These are phyloP conservation scores for Liopterus haemorrhoidalis DNA, from an alignment of 2,888 invertebrate species.

Conservation along the genomic window DNA sequence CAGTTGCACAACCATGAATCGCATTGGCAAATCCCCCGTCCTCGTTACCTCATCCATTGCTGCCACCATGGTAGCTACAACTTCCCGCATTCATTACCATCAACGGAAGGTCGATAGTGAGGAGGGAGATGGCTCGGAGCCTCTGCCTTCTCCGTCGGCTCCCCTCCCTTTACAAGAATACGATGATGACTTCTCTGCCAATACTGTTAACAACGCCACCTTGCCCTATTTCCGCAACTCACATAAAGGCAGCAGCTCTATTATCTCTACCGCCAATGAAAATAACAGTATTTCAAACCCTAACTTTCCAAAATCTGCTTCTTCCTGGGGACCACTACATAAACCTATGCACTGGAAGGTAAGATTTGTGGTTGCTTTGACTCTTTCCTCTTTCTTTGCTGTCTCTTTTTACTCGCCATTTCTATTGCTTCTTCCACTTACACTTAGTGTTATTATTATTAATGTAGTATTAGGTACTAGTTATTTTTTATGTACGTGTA, in stretches of 20 bases:
- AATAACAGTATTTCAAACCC: conserved; percentile 44
- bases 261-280: conserved; percentile 33
- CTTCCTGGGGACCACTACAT: conserved; percentile 59
- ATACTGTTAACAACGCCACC: conserved; percentile 45
- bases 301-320: conserved; percentile 57
- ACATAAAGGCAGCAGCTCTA: conserved; percentile 38
- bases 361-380: conserved; percentile 37
- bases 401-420: too few species aligned
- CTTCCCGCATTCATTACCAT: conserved; percentile 38
- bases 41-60: conserved; percentile 23
- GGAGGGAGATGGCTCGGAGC: conserved; percentile 33
- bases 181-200: conserved; percentile 32
- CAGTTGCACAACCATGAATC: conserved; percentile 48
- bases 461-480: neutral
- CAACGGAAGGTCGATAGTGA: too few species aligned
- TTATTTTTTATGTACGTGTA: neutral
- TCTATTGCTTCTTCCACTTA: conserved; percentile 6
- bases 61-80: conserved; percentile 45
- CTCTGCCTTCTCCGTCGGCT: conserved; percentile 30
- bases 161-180: conserved; percentile 16
- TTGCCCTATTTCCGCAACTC: conserved; percentile 48
- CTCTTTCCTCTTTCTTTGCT: neutral
- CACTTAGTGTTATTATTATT: neutral
- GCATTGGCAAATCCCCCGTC: conserved; percentile 44
- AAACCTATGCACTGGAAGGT: conserved; percentile 61